Conservation (phyloP, 2,888 invertebrate genomes). For the Mystacides longicornis region DNA sequence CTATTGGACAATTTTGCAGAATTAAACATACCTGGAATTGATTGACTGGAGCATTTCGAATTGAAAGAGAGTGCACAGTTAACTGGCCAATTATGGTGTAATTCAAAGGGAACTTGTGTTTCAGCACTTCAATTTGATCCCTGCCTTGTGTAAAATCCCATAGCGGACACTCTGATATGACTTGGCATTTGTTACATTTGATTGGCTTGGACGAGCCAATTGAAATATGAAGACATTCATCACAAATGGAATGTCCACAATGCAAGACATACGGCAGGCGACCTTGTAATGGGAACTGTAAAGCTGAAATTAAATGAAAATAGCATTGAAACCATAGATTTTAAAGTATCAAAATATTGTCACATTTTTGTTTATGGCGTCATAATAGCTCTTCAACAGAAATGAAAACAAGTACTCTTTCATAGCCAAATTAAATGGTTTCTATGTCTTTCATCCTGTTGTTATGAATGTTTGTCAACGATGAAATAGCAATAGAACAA, state of each 20-base stretch:
- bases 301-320: neutral
- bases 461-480: too few species aligned
- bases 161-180: neutral
- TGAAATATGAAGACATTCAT: constrained; percentile 7
- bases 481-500: too few species aligned
- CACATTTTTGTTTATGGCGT: too few species aligned
- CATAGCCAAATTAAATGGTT: too few species aligned
- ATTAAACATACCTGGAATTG: too few species aligned
- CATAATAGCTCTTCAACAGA: too few species aligned
- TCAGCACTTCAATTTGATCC: neutral
- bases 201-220: neutral
- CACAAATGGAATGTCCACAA: constrained; percentile 15
- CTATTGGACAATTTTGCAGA: too few species aligned
- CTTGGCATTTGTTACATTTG: neutral
- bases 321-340: too few species aligned
- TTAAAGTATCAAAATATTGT: too few species aligned
- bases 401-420: too few species aligned
- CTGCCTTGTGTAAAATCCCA: neutral
- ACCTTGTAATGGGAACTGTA: neutral
- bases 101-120: constrained; percentile 33
- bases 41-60: too few species aligned
- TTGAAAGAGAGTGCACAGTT: neutral
- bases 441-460: too few species aligned
- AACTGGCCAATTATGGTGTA: constrained; percentile 34
- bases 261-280: constrained; percentile 10